Base-by-base conservation (phyloP, 2,888 invertebrate genomes). In the Helicoverpa assulta region DNA sequence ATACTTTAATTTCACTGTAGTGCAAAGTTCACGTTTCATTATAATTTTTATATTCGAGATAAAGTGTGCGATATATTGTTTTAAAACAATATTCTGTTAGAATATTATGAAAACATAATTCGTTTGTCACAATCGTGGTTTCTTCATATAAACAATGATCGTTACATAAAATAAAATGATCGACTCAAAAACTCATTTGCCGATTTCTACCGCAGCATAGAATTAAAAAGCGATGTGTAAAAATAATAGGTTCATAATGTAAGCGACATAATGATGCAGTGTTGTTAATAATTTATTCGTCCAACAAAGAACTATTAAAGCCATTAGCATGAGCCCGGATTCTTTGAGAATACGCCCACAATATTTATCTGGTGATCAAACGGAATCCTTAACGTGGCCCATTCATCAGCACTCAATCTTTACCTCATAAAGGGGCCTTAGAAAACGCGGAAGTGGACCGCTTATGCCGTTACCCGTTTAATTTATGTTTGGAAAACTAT, bases 321-420 rank as follows among this genome's bases (percentile, higher is more conserved):
- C 84, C 85, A 86, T 86, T 84, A 91, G 66, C 90, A n/a, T 88
- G 88, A 90, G 87, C 89, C 89, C 89, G 88, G 88, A 93, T 93
- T 91, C 92, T 86, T 76, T 73, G 72, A 69, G 76, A 82, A 68
- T 55, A 81, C 79, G 78, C 86, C 90, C 90, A 89, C 91, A 88
- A 90, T 90, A 93, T 94, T 92, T 93, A 95, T 94, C 92, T 87
- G 85, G 82, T 85, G 93, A 94, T 95, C 95, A 94, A 94, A 94
- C 91, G 88, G 82, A 86, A 87, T 86, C 88, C 89, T 88, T 86
- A 85, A 88, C 80, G 84, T 73, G 67, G 69, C 67, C 90, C 92
- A 94, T 95, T 94, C 94, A 94, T 93, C 93, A 92, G 88, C 70
- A 87, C 84, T 84, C 88, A 85, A 90, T 93, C 88, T 89, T 82